Evolutionary conservation across 1,140 invertebrate genomes (phyloP), one percentile per base, ranked within the genome.

Genomic region (Contarinia nasturtii): DNA sequence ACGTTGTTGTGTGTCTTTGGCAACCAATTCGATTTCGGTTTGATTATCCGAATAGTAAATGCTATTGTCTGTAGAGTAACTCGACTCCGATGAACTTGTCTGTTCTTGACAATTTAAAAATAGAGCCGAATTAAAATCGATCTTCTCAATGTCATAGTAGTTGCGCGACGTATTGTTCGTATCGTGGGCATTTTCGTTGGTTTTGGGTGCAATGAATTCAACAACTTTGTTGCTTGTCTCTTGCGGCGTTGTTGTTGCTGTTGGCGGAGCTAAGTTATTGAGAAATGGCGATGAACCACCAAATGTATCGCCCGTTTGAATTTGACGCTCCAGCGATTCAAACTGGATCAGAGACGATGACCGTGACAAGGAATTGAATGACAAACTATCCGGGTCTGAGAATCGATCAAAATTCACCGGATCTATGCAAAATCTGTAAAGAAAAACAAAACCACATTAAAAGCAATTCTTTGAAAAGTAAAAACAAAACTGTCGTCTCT

Each of bases 271-370:
- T 10, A 65, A 66, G 17, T n/a, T 61, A 65, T 44, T 19, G 14
- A 66, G 22, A 17, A 61, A 65, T 27, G 43, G 43, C 10, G 43
- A 22, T 22, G 21, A 27, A n/a, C 43, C 43, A 33, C 43, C 43
- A 44, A 27, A 44, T 33, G 43, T n/a, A 11, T 27, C 12, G 12
- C 21, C 43, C 3, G 14, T 19, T 42, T 63, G 48, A 19, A 64
- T 40, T 38, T 64, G 61, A 0, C 61, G 49, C 44, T 64, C 61
- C 44, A 86, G 63, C 0, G 75, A 82, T 60, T 86, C 83, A 58
- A 87, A 87, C 59, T 86, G 82, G 20, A 85, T 67, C 21, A 87
- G 66, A 46, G 80, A 84, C 37, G 79, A 82, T 20, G 81, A 82
- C 42, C 82, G 71, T 47, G 73, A 76, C 5, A 77, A 59, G 54